Evolutionary conservation across 2,888 invertebrate genomes (phyloP).

Genomic region (Netelia virgata): DNA sequence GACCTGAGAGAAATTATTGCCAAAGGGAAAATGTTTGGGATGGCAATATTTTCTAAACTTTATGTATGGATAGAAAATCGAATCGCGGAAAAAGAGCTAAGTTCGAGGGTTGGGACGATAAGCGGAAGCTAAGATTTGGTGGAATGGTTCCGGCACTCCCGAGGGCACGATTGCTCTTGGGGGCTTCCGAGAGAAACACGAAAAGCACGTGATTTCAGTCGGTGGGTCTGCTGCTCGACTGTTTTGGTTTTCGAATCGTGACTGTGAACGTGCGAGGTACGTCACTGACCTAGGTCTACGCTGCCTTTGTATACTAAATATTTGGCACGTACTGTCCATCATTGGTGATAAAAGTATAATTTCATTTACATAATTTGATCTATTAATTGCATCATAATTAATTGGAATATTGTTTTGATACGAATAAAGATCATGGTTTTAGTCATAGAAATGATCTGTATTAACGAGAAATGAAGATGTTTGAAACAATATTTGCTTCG

Average conservation of each 20-base stretch:
- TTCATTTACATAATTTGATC: not conserved
- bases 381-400: not conserved
- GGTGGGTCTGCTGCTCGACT: slow-evolving; percentile 7
- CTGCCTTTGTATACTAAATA: slow-evolving; percentile 18
- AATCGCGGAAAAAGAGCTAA: too few species aligned
- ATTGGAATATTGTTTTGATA: not conserved
- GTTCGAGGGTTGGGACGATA: not conserved
- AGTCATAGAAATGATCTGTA: too few species aligned
- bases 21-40: not conserved
- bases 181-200: slow-evolving; percentile 25
- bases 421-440: not conserved
- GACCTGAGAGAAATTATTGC: not conserved
- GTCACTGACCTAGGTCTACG: slow-evolving; percentile 57
- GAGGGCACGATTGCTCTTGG: slow-evolving; percentile 56
- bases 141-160: slow-evolving; percentile 39
- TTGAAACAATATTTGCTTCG: too few species aligned
- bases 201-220: slow-evolving; percentile 36
- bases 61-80: too few species aligned
- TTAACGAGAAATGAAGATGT: too few species aligned
- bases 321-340: not conserved
- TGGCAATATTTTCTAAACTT: too few species aligned
- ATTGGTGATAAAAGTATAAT: not conserved
- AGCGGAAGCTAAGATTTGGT: not conserved
- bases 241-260: slow-evolving; percentile 51
- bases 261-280: not conserved